Evolutionary conservation across 2,888 invertebrate genomes (phyloP).

Genomic region (Drosophila falleni): DNA sequence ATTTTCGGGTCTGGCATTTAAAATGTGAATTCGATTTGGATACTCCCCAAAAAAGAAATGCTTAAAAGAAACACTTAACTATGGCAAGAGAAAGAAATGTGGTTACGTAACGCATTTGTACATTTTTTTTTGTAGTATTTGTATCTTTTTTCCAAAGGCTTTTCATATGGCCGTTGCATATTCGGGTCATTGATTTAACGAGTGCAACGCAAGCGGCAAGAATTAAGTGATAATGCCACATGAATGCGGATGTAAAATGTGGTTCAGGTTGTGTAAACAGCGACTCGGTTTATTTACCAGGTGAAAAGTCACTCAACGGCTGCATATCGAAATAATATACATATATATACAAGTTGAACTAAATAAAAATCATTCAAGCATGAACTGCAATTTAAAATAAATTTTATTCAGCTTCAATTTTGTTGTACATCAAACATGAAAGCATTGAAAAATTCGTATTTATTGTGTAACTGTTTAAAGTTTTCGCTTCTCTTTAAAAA

Average conservation of each 20-base stretch:
- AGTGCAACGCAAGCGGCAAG: slow-evolving; percentile 37
- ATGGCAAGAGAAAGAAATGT: not conserved
- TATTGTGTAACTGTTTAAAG: not conserved
- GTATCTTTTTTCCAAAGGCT: slow-evolving; percentile 11
- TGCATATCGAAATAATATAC: slow-evolving; percentile 5
- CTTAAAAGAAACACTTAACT: not conserved
- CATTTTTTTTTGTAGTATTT: slow-evolving; percentile 3
- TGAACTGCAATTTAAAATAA: not conserved
- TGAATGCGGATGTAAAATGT: slow-evolving; percentile 23
- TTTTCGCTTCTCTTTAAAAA: not conserved
- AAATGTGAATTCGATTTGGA: slow-evolving; percentile 47
- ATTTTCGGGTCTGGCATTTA: slow-evolving; percentile 62
- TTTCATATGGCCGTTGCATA: slow-evolving; percentile 38
- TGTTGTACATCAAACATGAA: not conserved
- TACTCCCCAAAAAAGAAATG: not conserved
- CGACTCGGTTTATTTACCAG: slow-evolving; percentile 20
- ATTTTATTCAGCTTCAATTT: not conserved
- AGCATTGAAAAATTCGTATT: not conserved
- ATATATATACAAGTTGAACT: slow-evolving; percentile 1
- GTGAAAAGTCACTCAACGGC: slow-evolving; percentile 24
- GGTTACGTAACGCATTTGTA: slow-evolving; percentile 33
- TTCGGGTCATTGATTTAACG: slow-evolving; percentile 58
- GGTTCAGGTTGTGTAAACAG: slow-evolving; percentile 27
- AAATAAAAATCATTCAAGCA: slow-evolving; percentile 1
- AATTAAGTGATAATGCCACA: slow-evolving; percentile 52